These are phyloP conservation scores for Aphelinus certus DNA, from an alignment of 1,140 invertebrate genomes.

Conservation along the genomic window DNA sequence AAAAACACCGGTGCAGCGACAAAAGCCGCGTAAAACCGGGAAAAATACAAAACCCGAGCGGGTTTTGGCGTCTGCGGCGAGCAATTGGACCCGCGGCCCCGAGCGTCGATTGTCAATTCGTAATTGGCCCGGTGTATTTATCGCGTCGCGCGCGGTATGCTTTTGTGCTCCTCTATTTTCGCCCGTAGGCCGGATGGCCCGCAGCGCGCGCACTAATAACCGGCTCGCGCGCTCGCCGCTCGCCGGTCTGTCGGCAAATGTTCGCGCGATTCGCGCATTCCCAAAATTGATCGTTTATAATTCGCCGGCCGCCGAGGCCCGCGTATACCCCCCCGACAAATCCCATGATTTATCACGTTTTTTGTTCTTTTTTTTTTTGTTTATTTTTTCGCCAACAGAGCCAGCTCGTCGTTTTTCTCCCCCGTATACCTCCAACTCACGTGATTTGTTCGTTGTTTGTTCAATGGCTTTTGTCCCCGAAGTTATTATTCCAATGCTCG, in stretches of 20 bases:
- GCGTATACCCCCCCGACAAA: neutral
- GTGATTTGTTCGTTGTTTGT: too few relatives aligned
- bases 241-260: constrained; percentile 16
- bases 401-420: too few relatives aligned
- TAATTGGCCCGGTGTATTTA: constrained; percentile 47
- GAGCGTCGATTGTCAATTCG: constrained; percentile 42
- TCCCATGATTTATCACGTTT: too few relatives aligned
- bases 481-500: too few relatives aligned
- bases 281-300: constrained; percentile 35
- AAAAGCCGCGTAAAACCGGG: neutral
- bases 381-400: too few relatives aligned
- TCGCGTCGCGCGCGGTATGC: constrained; percentile 34
- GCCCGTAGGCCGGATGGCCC: constrained; percentile 1
- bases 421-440: too few relatives aligned
- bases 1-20: neutral
- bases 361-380: too few relatives aligned
- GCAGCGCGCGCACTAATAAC: constrained; percentile 1
- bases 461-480: too few relatives aligned
- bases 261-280: constrained; percentile 17
- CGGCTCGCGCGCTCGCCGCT: constrained; percentile 26
- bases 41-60: constrained; percentile 13
- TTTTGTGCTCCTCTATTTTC: constrained; percentile 18
- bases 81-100: neutral
- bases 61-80: neutral
- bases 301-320: neutral